Evolutionary conservation across 2,888 invertebrate species (phyloP), one percentile per base, ranked within the genome.

Genomic region (Polyploca ridens): DNA sequence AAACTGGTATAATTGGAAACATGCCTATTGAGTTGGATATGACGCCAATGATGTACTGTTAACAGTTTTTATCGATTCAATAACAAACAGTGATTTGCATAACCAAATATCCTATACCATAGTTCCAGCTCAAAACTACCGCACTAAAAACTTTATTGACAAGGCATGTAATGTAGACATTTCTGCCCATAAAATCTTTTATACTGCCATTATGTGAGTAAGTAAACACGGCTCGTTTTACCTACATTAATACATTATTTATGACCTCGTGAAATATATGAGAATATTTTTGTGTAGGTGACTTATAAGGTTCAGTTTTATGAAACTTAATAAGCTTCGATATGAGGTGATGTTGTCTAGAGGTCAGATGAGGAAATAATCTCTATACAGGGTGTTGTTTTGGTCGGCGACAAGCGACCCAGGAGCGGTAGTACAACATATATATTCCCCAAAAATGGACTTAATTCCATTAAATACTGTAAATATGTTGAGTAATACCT

Each of bases 201-300:
- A 54, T 54, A 54, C 54, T 10, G 54, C 19, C 10, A 54, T 54
- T 54, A 54, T 54, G 54, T 19, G 16, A n/a, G n/a, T 49, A 19
- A 54, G 54, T 54, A 54, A 54, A 54, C 11, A 54, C 10, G 1
- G 54, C 14, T 54, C 10, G 19, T n/a, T 19, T 16, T 19, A 54
- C 54, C 49, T 49, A 49, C 16, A 54, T 54, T 54, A 54, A 54
- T 54, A 54, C 54, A 54, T 54, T 54, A 54, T 54, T 54, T 19
- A 19, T 54, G 3, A 5, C 19, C 10, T 54, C 54, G 54, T 54
- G 10, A 54, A 54, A 19, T 54, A 10, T 54, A 54, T 19, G 19
- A 54, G 54, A 54, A 54, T 16, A 54, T 54, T 54, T 54, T 14
- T 54, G 16, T 4, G 8, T 54, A 19, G n/a, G n/a, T n/a, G n/a